Evolutionary conservation across 2,113 vertebrate genomes (phyloP).

Genomic region (Stictonetta naevosa): DNA sequence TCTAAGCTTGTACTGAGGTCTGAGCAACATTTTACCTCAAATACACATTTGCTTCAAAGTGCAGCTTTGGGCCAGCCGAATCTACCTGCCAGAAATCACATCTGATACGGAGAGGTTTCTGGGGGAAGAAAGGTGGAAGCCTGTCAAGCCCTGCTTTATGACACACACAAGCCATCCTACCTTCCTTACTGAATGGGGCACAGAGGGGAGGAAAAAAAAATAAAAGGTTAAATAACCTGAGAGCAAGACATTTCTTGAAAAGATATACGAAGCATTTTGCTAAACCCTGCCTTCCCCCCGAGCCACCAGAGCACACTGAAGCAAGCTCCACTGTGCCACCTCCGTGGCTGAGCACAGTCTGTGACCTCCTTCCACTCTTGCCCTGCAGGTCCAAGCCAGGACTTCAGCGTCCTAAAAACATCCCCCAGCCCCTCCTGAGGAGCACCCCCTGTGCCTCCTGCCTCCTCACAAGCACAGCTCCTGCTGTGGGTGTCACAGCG

Average conservation of each 20-base stretch:
- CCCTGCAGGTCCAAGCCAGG: not conserved
- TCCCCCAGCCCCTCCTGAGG: not conserved
- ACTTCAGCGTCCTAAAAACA: not conserved
- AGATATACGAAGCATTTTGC: not conserved
- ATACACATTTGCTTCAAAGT: not conserved
- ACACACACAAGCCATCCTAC: not conserved
- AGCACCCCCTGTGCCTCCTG: not conserved
- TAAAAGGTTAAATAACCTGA: not conserved
- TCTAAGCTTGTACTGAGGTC: not conserved
- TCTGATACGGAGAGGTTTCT: not conserved
- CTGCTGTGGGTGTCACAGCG: not conserved
- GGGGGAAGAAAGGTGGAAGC: not conserved
- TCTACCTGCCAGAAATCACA: not conserved
- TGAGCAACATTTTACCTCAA: not conserved
- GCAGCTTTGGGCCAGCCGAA: not conserved
- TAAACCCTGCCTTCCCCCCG: no score
- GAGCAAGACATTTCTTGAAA: not conserved
- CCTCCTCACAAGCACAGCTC: not conserved
- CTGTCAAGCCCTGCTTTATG: not conserved
- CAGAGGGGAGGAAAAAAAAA: not conserved
- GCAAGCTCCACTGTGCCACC: not conserved
- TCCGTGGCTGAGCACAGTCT: not conserved
- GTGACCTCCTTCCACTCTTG: not conserved
- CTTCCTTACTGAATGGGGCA: not conserved
- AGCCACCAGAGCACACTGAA: not conserved